phyloP scores from a whole-genome alignment of 2,888 invertebrate species.

The Andrena fulva region DNA sequence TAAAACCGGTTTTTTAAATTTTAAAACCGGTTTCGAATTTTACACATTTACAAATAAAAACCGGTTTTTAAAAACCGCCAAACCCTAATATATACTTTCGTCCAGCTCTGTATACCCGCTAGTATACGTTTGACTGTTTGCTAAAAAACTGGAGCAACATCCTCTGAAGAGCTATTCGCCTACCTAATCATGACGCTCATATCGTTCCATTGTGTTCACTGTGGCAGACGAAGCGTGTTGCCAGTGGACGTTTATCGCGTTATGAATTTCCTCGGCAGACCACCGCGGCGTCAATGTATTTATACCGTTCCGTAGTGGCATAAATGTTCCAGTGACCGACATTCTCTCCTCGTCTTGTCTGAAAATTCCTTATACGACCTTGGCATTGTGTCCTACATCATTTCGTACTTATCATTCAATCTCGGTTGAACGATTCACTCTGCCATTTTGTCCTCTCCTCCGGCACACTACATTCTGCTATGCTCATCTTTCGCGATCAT shows the following conservation, averaged over 20 bases:
- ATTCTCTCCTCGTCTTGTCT: slow-evolving; percentile 33
- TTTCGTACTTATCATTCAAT: not conserved
- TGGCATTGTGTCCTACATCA: slow-evolving; percentile 21
- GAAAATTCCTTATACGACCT: slow-evolving; percentile 38
- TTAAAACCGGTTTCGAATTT: no score
- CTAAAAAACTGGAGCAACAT: no score
- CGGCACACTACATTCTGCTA: not conserved
- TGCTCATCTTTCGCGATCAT: not conserved
- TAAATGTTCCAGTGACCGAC: slow-evolving; percentile 72
- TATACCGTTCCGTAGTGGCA: slow-evolving; percentile 18
- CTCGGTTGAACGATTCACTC: not conserved
- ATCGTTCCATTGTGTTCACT: slow-evolving; percentile 65
- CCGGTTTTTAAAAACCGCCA: no score
- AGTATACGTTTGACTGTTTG: no score
- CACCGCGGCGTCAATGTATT: not conserved
- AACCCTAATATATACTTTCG: no score
- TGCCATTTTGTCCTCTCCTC: not conserved
- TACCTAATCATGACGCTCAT: not conserved
- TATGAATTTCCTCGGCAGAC: slow-evolving; percentile 27
- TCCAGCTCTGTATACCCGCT: no score
- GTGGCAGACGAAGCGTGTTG: slow-evolving; percentile 59
- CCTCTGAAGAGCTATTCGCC: not conserved
- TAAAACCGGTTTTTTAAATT: no score
- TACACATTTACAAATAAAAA: no score
- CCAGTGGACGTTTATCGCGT: slow-evolving; percentile 27